phyloP scores from a whole-genome alignment of 2,888 invertebrate genomes.

The Galeopsomyia nigrocyanea region DNA sequence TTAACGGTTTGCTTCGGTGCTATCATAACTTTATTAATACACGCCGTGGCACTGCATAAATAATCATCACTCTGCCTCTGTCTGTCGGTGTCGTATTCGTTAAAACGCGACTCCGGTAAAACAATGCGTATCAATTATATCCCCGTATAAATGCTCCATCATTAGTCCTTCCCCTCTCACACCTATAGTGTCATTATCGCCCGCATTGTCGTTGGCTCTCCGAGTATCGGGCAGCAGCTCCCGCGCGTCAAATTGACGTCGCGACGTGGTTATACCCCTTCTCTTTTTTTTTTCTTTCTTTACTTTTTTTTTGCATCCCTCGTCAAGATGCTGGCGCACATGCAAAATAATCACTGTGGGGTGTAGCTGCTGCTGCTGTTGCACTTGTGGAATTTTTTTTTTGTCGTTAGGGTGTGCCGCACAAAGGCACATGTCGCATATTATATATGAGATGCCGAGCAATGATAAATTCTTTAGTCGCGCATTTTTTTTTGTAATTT shows the following conservation, averaged over 20 bases:
- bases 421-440: too few species aligned
- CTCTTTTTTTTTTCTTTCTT: background rate
- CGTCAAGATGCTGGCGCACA: background rate
- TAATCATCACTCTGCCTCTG: too few species aligned
- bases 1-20: conserved; percentile 8
- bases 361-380: too few species aligned
- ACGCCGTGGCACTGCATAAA: background rate
- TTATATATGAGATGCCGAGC: too few species aligned
- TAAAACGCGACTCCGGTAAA: background rate
- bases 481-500: too few species aligned
- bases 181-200: conserved; percentile 25
- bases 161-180: background rate
- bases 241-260: background rate
- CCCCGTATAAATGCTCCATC: conserved; percentile 21
- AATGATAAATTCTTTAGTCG: too few species aligned
- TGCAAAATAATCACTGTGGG: too few species aligned
- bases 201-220: conserved; percentile 24
- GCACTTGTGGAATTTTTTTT: too few species aligned
- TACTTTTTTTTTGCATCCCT: background rate
- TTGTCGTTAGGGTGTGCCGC: too few species aligned
- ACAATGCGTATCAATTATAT: conserved; percentile 31
- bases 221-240: background rate
- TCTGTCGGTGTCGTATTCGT: background rate
- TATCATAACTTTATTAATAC: conserved; percentile 15
- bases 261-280: background rate